A percentile compares a stretch with the other conserved stretches of the same genome.
phyloP scores from a whole-genome alignment of 1,140 invertebrate species.

The Drosophila setifemur region DNA sequence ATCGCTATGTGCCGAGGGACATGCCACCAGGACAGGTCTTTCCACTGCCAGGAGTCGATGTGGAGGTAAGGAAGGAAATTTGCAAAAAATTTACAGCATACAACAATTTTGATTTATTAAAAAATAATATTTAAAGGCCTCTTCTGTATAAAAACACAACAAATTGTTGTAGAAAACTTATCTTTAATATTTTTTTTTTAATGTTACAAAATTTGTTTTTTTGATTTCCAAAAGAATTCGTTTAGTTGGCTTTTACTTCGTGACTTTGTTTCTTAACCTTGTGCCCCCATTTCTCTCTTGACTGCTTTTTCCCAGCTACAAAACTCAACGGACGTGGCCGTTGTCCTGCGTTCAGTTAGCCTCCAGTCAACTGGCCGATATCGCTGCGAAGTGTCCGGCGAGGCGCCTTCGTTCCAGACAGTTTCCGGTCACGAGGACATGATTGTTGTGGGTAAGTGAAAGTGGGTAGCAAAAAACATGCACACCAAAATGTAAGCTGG shows the following conservation, averaged over 20 bases:
- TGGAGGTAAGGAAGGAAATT: conserved; percentile 87
- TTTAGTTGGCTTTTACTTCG: conserved; percentile 6
- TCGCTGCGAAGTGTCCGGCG: conserved; percentile 91
- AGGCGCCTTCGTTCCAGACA: conserved; percentile 90
- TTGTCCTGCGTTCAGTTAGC: conserved; percentile 87
- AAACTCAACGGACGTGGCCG: conserved; percentile 87
- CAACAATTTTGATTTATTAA: not conserved
- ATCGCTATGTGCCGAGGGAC: conserved; percentile 90
- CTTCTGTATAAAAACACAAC: not conserved
- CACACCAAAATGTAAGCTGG: not conserved
- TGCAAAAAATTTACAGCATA: not conserved
- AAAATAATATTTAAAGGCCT: not conserved
- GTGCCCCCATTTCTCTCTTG: conserved; percentile 3
- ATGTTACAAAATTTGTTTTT: too few relatives aligned
- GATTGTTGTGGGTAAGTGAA: conserved; percentile 88
- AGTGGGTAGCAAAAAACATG: conserved; percentile 11
- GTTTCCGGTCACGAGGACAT: conserved; percentile 89
- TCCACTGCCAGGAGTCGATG: conserved; percentile 88
- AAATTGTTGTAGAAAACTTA: too few relatives aligned
- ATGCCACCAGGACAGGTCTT: conserved; percentile 89
- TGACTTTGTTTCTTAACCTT: not conserved
- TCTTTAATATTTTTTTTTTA: too few relatives aligned
- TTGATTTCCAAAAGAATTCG: too few relatives aligned
- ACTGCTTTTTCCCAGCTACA: conserved; percentile 84
- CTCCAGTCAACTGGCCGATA: conserved; percentile 88